Evolutionary conservation across 2,113 vertebrate genomes (phyloP), one percentile per base, ranked within the genome.

Genomic region (Emydocephalus ijimae): DNA sequence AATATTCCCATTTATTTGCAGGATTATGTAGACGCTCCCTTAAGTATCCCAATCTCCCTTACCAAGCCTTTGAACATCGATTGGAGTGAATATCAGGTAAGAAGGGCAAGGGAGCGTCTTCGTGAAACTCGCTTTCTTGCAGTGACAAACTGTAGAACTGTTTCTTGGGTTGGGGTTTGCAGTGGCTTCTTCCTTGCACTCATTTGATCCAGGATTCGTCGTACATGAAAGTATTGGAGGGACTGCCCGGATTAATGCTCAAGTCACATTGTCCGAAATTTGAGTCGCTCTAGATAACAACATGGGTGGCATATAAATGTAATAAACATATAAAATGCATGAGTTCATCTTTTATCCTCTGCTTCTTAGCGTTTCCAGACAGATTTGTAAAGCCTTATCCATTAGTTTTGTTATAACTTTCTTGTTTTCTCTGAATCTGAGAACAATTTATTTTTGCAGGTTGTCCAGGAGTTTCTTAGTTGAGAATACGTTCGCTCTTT

Each of bases 31-130:
- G 99, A 99, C 92, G 99, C 99, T 95, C 99, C 99, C 9, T 94
- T 99, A 96, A 99, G 97, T 96, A 99, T 99, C 97, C 99, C 99
- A 5, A 91, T 94, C 52, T 97, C 97, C 96, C 98, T 99, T 95
- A 98, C 98, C 81, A 98, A 98, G 29, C 98, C 98, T 97, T 96
- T 99, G 97, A 98, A 98, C 96, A 99, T 99, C 94, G 98, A 99
- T 97, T 99, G 99, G 99, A 98, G 97, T 3, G 98, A 98, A 94
- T 99, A 99, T 97, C 99, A 99, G 99, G 99, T 99, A 94, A 98
- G 98, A 43, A 39, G 59, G 88, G 86, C 74, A 54, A 9, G 2
- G 6, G 52, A 29, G 0, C 0, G 43, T 87, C 20, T 50, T 91
- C 12, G 24, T 55, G 54, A 50, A 21, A 61, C 88, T 56, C 64